Evolutionary conservation across 1,140 invertebrate species (phyloP), one percentile per base, ranked within the genome.

Genomic region (Trigoniulus corallinus): DNA sequence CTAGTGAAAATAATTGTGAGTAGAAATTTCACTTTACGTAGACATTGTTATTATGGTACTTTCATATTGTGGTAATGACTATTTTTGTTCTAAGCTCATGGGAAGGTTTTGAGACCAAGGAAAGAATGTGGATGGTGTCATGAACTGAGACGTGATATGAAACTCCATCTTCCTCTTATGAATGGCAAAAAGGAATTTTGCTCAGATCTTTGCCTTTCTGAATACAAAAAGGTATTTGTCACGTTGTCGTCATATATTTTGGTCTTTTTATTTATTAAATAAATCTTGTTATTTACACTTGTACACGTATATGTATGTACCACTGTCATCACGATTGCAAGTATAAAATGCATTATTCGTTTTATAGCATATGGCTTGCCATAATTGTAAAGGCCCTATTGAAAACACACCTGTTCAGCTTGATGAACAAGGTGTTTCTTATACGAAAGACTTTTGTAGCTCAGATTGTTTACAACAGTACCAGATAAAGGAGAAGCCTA

Each of bases 121-220:
- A 55, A 53, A 29, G 56, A 39, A 27, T 58, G 57, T 52, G 57
- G 55, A 12, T 58, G 57, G 57, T 58, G 57, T 41, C 50, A 50
- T 10, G 54, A 55, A 24, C 21, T 39, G 2, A 58, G 54, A 44
- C 47, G 48, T 46, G 57, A 58, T 20, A 41, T 58, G 24, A 52
- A 54, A 43, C 55, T 54, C 51, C 51, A 46, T 29, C 67, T 88
- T 45, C 86, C 85, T 3, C 87, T 84, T 0, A 82, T 82, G 60
- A 79, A 85, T 65, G 84, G 84, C 12, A 88, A 88, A 62, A 88
- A 88, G 62, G 86, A 91, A 62, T 92, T 93, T 64, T 93, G 88
- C 67, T 89, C 86, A 0, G 82, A 87, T 65, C 82, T 78, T 20
- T 93, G 88, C 67, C 72, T 92, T 21, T 78, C 81, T 4, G 84